Evolutionary conservation across 2,888 invertebrate species (phyloP).

Genomic region (Tethea ocularis): DNA sequence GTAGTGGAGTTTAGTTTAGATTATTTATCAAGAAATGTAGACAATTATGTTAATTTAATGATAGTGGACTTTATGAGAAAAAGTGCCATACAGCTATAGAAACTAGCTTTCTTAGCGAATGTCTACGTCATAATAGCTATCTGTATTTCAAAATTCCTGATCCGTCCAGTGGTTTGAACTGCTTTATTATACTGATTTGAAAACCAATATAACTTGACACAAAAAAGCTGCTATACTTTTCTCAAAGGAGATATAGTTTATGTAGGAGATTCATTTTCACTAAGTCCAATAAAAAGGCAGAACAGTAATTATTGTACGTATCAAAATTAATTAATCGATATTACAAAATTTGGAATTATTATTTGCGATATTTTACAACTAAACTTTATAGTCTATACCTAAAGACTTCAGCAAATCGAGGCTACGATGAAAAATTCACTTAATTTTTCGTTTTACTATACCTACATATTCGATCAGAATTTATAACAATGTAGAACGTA

Average conservation of each 20-base stretch:
- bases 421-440: conserved; percentile 72
- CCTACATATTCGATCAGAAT: conserved; percentile 69
- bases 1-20: conserved; percentile 17
- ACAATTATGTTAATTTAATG: neutral
- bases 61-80: neutral
- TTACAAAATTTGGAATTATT: neutral
- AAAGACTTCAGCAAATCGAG: conserved; percentile 41
- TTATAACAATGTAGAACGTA: conserved; percentile 74
- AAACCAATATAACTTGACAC: too few relatives aligned
- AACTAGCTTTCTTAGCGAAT: too few relatives aligned
- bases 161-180: too few relatives aligned
- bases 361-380: neutral
- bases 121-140: too few relatives aligned
- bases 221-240: too few relatives aligned
- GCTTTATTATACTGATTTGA: too few relatives aligned
- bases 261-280: too few relatives aligned
- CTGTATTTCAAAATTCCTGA: too few relatives aligned
- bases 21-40: neutral
- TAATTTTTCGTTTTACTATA: conserved; percentile 67
- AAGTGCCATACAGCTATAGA: too few relatives aligned
- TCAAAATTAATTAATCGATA: neutral
- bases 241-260: too few relatives aligned
- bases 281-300: too few relatives aligned
- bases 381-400: conserved; percentile 7
- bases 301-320: too few relatives aligned